These are phyloP conservation scores for Hylomyscus alleni DNA, from an alignment of 2,797 vertebrate genomes.

Conservation along the genomic window DNA sequence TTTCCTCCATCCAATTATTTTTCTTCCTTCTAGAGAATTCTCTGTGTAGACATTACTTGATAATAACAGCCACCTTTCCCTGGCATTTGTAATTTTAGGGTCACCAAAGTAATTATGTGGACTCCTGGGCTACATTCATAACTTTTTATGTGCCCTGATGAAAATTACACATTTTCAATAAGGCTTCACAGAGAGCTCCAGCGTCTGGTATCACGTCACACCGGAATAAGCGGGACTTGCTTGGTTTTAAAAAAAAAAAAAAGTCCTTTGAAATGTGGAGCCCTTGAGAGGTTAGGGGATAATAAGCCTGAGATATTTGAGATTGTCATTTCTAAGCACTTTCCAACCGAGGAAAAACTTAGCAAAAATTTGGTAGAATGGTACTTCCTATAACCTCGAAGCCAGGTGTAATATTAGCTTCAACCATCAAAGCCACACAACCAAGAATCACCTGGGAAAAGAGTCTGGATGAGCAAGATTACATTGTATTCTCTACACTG, in stretches of 20 bases:
- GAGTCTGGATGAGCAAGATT: too few relatives aligned
- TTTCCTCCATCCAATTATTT: conserved; percentile 9
- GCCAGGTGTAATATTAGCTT: not conserved
- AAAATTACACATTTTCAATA: conserved; percentile 50
- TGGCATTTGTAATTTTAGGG: conserved; percentile 38
- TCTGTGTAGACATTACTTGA: not conserved
- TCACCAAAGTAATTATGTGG: conserved; percentile 56
- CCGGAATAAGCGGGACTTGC: not conserved
- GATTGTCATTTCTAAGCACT: not conserved
- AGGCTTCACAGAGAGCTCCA: not conserved
- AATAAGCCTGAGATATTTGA: not conserved
- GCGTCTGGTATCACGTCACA: not conserved
- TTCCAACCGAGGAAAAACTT: not conserved
- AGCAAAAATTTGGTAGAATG: not conserved
- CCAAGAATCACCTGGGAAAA: not conserved
- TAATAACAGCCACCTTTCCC: not conserved
- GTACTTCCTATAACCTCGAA: not conserved
- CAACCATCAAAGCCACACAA: not conserved
- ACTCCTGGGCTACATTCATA: not conserved
- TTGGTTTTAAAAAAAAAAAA: not conserved
- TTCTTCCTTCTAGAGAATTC: conserved; percentile 23
- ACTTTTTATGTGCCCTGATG: conserved; percentile 35
- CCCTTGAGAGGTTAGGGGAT: not conserved
- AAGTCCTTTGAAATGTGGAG: not conserved
- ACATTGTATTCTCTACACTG: not conserved